Evolutionary conservation across 2,888 invertebrate species (phyloP), one percentile per base, ranked within the genome.

Genomic region (Hypena proboscidalis): DNA sequence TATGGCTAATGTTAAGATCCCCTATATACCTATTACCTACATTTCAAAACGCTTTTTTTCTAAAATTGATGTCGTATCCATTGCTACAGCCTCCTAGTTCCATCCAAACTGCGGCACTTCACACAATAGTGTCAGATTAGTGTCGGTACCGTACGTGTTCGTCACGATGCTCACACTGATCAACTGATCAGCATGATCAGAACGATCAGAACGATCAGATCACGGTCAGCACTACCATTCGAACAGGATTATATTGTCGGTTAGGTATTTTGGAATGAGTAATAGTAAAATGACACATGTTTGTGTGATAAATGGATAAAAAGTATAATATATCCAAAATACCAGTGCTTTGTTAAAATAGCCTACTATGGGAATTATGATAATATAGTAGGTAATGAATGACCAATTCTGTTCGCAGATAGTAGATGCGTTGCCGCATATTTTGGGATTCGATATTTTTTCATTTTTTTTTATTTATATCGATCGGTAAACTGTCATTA

Each of bases 71-170:
- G 8, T 44, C 61, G 25, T 25, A 49, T 61, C 54, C 32, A 44
- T 22, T 4, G 17, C 0, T 5, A 20, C 3, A 2, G 11, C 10
- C 1, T 35, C 23, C 2, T 4, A 1, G 10, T 3, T 4, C 7
- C 3, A 9, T 1, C 5, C 7, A 15, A 2, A 3, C 21, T 21
- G 26, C 40, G 11, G 14, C 42, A 22, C 20, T 31, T 10, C 11
- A 44, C 30, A 59, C 43, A 54, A 48, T 51, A 20, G 41, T 58
- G 49, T 47, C 50, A 23, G 57, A 57, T 65, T 53, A 53, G 41
- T 55, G 57, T 60, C 53, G 31, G 49, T 52, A 6, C 21, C 8
- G 29, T 20, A 21, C 44, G 23, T 14, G 23, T 14, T 33, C 33
- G 27, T 23, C 33, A 10, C 19, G n/a, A 3, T 6, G 23, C 22